Evolutionary conservation across 2,797 vertebrate species (phyloP).

Genomic region (Helicolenus hilgendorfi): DNA sequence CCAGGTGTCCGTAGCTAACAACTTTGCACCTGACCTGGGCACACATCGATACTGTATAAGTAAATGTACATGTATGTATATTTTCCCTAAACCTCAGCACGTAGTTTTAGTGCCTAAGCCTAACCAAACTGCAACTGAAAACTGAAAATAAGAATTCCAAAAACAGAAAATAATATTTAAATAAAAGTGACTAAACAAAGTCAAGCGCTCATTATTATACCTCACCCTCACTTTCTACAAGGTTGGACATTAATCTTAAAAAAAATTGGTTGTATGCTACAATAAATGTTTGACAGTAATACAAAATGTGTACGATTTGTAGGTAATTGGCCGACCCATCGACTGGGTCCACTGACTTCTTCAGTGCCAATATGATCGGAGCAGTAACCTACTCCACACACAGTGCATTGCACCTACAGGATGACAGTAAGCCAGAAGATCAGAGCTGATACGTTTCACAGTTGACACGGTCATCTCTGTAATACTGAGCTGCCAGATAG

Average conservation of each 20-base stretch:
- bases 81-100: no score
- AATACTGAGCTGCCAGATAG: constrained; percentile 38
- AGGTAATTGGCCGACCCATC: background rate
- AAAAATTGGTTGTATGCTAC: rapidly evolving
- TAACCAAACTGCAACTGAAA: no score
- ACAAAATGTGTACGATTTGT: background rate
- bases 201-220: no score
- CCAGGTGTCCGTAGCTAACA: no score
- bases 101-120: no score
- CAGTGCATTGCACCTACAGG: background rate
- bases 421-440: constrained; percentile 31
- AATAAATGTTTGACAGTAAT: background rate
- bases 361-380: background rate
- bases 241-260: background rate
- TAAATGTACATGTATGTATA: no score
- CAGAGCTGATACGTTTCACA: constrained; percentile 24
- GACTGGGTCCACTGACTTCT: background rate
- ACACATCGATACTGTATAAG: no score
- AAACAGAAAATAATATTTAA: no score
- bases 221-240: background rate
- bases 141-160: no score
- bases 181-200: no score
- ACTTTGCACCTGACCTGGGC: no score
- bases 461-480: constrained; percentile 30
- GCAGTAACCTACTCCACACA: background rate